Percentiles rank a stretch among this genome's conserved stretches.
These are phyloP conservation scores for cat (Felis catus) DNA, from an alignment of 2,113 vertebrate species.

Conservation along the genomic window DNA sequence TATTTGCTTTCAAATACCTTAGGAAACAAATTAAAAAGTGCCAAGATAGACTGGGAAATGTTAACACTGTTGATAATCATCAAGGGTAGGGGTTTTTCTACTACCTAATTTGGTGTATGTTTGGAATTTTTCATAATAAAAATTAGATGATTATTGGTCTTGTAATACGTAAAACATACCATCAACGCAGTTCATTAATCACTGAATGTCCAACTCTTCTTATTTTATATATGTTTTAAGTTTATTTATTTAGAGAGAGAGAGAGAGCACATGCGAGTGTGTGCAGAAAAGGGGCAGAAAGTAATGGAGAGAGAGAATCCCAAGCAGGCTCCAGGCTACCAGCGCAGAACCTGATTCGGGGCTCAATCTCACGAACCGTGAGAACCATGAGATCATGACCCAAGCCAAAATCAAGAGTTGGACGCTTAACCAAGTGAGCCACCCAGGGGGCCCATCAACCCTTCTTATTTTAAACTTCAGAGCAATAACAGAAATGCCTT, in stretches of 20 bases:
- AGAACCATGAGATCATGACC: too few species aligned
- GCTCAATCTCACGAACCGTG: too few species aligned
- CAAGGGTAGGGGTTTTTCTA: not conserved
- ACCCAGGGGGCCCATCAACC: too few species aligned
- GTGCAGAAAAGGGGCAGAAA: too few species aligned
- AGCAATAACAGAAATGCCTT: not conserved
- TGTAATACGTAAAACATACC: not conserved
- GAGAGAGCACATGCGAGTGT: too few species aligned
- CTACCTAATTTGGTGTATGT: not conserved
- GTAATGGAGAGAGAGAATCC: too few species aligned
- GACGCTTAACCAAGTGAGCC: too few species aligned
- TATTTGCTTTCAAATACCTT: conserved; percentile 18
- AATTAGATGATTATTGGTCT: not conserved
- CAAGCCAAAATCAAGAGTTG: too few species aligned
- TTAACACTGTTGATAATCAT: not conserved
- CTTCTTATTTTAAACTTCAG: conserved; percentile 11
- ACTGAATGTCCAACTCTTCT: not conserved
- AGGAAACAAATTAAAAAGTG: not conserved
- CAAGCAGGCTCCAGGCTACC: too few species aligned
- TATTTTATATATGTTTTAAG: too few species aligned
- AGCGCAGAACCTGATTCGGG: too few species aligned
- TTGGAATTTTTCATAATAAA: conserved; percentile 39
- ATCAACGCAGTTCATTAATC: not conserved
- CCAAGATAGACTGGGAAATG: not conserved
- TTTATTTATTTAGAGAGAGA: too few species aligned